Evolutionary conservation across 1,140 invertebrate genomes (phyloP).

Genomic region (Drosophila rufa): DNA sequence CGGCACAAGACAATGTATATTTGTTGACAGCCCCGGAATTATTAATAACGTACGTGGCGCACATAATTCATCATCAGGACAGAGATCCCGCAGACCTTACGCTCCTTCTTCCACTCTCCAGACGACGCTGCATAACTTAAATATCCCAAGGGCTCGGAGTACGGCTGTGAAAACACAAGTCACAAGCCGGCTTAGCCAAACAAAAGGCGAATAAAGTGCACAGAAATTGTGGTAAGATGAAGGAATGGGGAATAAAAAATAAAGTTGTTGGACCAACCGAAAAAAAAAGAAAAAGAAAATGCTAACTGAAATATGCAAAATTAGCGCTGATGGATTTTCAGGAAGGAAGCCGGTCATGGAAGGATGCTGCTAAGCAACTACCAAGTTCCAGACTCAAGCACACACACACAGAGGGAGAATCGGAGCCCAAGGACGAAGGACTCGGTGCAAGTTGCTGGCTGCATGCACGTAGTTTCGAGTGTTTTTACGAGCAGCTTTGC

Average conservation of each 20-base stretch:
- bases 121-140: constrained; percentile 53
- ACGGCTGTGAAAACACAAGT: constrained; percentile 72
- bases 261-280: constrained; percentile 3
- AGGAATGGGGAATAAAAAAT: constrained; percentile 5
- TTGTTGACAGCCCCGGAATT: constrained; percentile 81
- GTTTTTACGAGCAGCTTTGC: constrained; percentile 82
- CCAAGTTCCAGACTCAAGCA: constrained; percentile 61
- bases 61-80: constrained; percentile 80
- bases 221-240: constrained; percentile 17
- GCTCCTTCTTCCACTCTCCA: constrained; percentile 10
- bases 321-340: constrained; percentile 82
- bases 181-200: constrained; percentile 71
- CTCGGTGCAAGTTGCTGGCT: constrained; percentile 38
- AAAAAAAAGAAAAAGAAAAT: constrained; percentile 39
- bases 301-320: constrained; percentile 80
- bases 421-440: constrained; percentile 34
- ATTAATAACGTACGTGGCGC: constrained; percentile 81
- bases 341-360: constrained; percentile 73
- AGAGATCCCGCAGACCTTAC: constrained; percentile 25
- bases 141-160: constrained; percentile 48
- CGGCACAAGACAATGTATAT: constrained; percentile 70
- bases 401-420: constrained; percentile 29
- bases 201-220: constrained; percentile 63
- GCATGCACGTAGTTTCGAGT: constrained; percentile 75
- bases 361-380: constrained; percentile 79